Evolutionary conservation across 2,113 vertebrate species (phyloP).

Genomic region (Lepus timidus): DNA sequence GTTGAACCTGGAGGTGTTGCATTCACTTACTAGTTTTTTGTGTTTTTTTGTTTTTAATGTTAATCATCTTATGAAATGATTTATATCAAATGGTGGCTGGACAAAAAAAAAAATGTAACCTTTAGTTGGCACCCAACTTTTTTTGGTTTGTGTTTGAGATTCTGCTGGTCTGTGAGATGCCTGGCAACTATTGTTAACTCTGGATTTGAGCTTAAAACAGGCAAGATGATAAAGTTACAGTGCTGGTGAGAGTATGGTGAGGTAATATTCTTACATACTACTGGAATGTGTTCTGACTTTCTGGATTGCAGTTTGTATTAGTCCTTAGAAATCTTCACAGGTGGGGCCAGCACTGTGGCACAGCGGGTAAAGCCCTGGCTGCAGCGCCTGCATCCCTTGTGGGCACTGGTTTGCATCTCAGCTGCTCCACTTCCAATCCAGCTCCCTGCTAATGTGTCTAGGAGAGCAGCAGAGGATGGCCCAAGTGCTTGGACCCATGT

Average conservation of each 20-base stretch:
- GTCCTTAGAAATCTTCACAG: not conserved
- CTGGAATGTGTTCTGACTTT: too few relatives aligned
- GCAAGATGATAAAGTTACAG: not conserved
- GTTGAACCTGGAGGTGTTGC: not conserved
- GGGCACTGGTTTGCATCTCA: too few relatives aligned
- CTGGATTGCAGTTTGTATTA: not conserved
- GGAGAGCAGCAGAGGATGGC: too few relatives aligned
- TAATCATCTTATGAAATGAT: not conserved
- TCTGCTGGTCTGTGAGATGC: not conserved
- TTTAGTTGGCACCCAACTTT: not conserved
- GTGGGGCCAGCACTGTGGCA: too few relatives aligned
- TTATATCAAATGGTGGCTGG: not conserved
- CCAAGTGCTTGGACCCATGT: too few relatives aligned
- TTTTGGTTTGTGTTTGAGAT: not conserved
- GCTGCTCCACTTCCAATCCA: too few relatives aligned
- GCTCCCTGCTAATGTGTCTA: too few relatives aligned
- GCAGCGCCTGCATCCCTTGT: too few relatives aligned
- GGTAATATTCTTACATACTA: not conserved
- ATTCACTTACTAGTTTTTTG: not conserved
- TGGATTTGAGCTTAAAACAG: not conserved
- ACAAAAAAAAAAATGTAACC: not conserved
- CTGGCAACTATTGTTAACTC: not conserved
- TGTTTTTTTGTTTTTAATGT: not conserved
- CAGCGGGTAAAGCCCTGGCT: too few relatives aligned
- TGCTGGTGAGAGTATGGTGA: not conserved